Evolutionary conservation across 2,113 vertebrate genomes (phyloP).

Genomic region (Syngnathus typhle): DNA sequence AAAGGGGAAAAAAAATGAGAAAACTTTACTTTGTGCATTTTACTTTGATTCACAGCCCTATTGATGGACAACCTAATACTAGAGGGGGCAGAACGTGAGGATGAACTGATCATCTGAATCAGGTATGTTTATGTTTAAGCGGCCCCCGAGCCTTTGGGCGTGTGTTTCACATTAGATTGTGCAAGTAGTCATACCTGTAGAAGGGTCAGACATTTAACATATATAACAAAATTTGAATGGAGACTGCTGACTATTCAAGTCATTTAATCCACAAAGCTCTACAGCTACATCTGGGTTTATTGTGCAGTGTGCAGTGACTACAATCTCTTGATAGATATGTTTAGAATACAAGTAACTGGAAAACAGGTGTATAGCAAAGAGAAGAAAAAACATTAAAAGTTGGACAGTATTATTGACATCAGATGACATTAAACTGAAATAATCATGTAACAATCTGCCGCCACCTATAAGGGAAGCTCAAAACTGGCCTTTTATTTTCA

Average conservation of each 20-base stretch:
- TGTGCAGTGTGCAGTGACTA: constrained; percentile 28
- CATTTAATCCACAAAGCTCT: constrained; percentile 27
- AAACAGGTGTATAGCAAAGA: constrained; percentile 9
- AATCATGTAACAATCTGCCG: background rate
- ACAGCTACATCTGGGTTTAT: constrained; percentile 45
- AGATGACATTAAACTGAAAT: background rate
- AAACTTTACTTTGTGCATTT: background rate
- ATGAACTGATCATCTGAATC: too few species aligned
- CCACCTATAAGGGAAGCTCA: background rate
- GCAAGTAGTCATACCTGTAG: background rate
- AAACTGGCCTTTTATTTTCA: constrained; percentile 1
- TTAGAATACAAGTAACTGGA: constrained; percentile 11
- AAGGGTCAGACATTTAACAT: background rate
- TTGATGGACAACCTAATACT: too few species aligned
- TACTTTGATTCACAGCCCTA: too few species aligned
- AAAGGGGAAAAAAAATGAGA: background rate
- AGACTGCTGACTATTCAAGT: constrained; percentile 38
- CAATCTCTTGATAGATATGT: constrained; percentile 12
- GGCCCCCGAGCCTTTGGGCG: too few species aligned
- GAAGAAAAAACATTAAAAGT: background rate
- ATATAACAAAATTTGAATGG: constrained; percentile 36
- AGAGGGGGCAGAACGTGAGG: too few species aligned
- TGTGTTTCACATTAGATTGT: background rate
- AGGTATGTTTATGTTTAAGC: too few species aligned
- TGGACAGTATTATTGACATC: background rate